These are phyloP conservation scores for Hyles euphorbiae DNA, from an alignment of 1,140 invertebrate genomes.

Conservation along the genomic window DNA sequence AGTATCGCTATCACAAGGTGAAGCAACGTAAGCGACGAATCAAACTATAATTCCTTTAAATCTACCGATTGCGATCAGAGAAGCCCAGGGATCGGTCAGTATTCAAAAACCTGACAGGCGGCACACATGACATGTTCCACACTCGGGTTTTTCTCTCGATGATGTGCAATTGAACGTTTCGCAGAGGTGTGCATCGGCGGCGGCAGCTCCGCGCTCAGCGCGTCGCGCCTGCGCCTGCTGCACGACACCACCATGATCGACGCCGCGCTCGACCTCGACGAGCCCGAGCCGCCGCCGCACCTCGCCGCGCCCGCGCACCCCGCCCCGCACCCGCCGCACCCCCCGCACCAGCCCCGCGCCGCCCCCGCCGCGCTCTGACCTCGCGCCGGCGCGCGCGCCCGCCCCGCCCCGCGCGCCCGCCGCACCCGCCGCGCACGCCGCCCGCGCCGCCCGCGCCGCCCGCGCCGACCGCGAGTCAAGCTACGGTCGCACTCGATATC, in stretches of 20 bases:
- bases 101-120: too few species aligned
- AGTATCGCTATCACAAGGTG: too few species aligned
- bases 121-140: too few species aligned
- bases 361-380: background rate
- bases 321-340: background rate
- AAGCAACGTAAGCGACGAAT: too few species aligned
- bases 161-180: background rate
- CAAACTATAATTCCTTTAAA: too few species aligned
- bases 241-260: conserved; percentile 92
- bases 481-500: conserved; percentile 4
- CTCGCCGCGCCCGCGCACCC: background rate
- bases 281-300: conserved; percentile 52
- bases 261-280: conserved; percentile 89
- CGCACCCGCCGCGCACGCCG: background rate
- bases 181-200: conserved; percentile 33
- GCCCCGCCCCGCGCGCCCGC: conserved; percentile 1
- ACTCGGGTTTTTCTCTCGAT: too few species aligned
- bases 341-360: conserved; percentile 5
- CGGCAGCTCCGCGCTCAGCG: conserved; percentile 34
- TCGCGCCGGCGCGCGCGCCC: background rate
- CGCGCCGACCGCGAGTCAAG: background rate
- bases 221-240: conserved; percentile 78
- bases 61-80: too few species aligned
- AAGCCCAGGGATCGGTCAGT: too few species aligned
- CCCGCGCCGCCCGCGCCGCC: background rate